Evolutionary conservation across 2,113 vertebrate species (phyloP).

Genomic region (Bubo bubo): DNA sequence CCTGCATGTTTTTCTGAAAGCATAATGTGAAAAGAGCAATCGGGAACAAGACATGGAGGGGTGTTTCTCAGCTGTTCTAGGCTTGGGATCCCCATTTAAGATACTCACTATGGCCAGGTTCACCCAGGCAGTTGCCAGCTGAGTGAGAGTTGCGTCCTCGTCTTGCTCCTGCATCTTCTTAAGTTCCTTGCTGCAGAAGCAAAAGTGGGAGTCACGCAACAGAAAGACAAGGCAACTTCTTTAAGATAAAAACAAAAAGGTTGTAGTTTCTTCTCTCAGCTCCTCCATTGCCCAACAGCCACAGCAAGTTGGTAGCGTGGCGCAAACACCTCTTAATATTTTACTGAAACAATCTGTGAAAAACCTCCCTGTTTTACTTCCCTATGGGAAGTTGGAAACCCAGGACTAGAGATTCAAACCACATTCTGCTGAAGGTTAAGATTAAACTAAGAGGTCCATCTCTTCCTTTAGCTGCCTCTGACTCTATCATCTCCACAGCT

Average conservation of each 20-base stretch:
- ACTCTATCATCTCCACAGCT: background rate
- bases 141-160: slow-evolving; percentile 93
- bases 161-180: slow-evolving; percentile 98
- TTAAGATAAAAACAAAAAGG: accelerated
- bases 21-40: background rate
- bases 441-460: background rate
- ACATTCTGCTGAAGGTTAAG: background rate
- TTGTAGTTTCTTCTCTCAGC: accelerated
- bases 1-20: background rate
- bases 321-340: background rate
- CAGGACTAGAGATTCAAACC: too few species aligned
- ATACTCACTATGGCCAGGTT: slow-evolving; percentile 86
- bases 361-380: background rate
- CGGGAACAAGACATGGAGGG: accelerated
- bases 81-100: accelerated
- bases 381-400: accelerated
- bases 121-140: slow-evolving; percentile 95
- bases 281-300: background rate
- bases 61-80: accelerated
- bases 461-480: background rate
- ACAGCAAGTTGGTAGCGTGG: accelerated
- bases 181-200: slow-evolving; percentile 86
- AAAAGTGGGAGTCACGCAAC: accelerated
- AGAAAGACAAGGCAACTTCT: background rate
- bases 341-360: background rate